Evolutionary conservation across 2,113 vertebrate species (phyloP), one percentile per base, ranked within the genome.

Genomic region (Saguinus midas): DNA sequence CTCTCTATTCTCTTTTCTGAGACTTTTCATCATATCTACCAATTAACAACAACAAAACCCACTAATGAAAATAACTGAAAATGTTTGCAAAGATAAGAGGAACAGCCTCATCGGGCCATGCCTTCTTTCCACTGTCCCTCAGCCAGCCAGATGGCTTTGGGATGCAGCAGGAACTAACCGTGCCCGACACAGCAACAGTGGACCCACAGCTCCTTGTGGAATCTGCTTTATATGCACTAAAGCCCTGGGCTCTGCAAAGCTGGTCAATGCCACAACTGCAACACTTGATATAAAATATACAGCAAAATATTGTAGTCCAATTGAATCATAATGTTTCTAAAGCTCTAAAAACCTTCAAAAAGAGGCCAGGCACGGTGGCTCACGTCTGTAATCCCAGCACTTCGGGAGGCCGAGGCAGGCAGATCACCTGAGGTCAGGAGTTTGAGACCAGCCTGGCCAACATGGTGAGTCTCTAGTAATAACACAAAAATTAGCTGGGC

Each of bases 181-280:
- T 0, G 25, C 79, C 0, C 23, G 37, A 27, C 17, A 8, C 1
- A 0, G n/a, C 25, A 17, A 32, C 3, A 13, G 66, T 68, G 68
- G 84, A 17, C 85, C 48, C 58, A 73, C 75, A 84, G 85, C 81
- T 1, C 21, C 95, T 25, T 90, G 37, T 6, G 68, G 27, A 21
- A 70, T 76, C 0, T 64, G 52, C 35, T 48, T 88, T 21, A 82
- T 7, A 37, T n/a, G 40, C 8, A 43, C 40, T 45, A 81, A 14
- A 86, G 89, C 58, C 5, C 4, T 10, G 17, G 1, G 75, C 40
- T 92, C 79, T 64, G 75, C 23, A 4, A 37, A 91, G 32, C 3
- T 20, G 66, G 32, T n/a, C 50, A 25, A 1, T 35, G 93, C 78
- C 37, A 76, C 35, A 4, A 0, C 58, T 52, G 73, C 50, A 89